Conservation (phyloP, 1,140 invertebrate species). For the Lysiphlebus fabarum region DNA sequence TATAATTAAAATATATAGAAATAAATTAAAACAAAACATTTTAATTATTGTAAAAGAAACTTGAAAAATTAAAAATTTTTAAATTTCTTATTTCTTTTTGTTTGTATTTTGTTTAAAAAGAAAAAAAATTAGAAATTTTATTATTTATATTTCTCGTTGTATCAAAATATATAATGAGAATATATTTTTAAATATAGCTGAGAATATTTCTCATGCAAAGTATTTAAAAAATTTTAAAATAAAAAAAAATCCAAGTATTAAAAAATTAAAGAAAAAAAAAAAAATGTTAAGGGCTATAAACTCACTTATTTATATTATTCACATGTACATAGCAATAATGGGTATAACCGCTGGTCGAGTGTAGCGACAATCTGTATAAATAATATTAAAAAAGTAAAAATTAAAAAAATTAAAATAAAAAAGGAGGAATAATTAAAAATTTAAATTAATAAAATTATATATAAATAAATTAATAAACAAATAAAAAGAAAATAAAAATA, state of each 20-base stretch:
- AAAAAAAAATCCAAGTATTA: constrained; percentile 1
- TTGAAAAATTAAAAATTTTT: background rate
- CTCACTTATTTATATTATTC: constrained; percentile 23
- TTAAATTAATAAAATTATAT: too few species aligned
- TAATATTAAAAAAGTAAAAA: constrained; percentile 4
- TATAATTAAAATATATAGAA: background rate
- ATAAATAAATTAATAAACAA: too few species aligned
- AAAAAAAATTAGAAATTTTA: too few species aligned
- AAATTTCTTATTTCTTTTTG: background rate
- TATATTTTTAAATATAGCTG: background rate
- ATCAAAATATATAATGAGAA: too few species aligned
- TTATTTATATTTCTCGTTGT: too few species aligned
- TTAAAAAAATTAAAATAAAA: constrained; percentile 8
- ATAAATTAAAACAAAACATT: background rate
- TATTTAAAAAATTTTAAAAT: background rate
- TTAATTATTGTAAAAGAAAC: too few species aligned
- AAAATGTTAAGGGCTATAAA: constrained; percentile 5
- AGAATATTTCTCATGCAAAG: constrained; percentile 5
- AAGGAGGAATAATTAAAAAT: background rate
- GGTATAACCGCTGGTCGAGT: constrained; percentile 45
- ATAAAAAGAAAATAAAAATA: constrained; percentile 25
- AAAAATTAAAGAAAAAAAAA: constrained; percentile 5
- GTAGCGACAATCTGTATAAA: constrained; percentile 52
- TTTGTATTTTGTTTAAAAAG: too few species aligned
- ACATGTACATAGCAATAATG: constrained; percentile 45